Evolutionary conservation across 2,888 invertebrate species (phyloP), one percentile per base, ranked within the genome.

Genomic region (Parnassius mnemosyne): DNA sequence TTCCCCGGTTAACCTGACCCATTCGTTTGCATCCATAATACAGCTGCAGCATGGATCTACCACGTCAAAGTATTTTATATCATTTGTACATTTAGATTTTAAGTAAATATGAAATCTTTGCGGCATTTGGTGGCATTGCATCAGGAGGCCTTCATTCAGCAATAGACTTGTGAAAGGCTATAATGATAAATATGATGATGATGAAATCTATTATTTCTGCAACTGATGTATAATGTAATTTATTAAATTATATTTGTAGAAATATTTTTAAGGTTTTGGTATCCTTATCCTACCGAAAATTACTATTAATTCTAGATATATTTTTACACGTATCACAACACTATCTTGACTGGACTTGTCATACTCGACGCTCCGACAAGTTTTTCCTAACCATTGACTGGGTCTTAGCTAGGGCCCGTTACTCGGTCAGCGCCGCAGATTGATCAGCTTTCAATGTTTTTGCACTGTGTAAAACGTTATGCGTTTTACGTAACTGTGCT

Each of bases 401-500:
- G 64, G 58, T 58, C 63, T 57, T 20, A 20, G 41, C 41, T 53
- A n/a, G 50, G 25, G 52, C n/a, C 63, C 63, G 63, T 63, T 63
- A 63, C 51, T 63, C 63, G 63, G 63, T 59, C 63, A 63, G 54
- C 61, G 71, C 69, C 67, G 72, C 68, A 69, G 68, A 69, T 71
- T 66, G 74, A 75, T 79, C 65, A 77, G 78, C 78, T 81, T 74
- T 71, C 68, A 75, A 73, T 58, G 44, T 74, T 78, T 86, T 85
- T 81, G 76, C 78, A 75, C 66, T 78, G 73, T 76, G 76, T 77
- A 73, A 77, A 76, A 78, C 77, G 82, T 78, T 83, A 80, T 82
- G 73, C 80, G 81, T 84, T 87, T 89, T 87, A 84, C 83, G 84
- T 89, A 89, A 89, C 89, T 89, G 89, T 89, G 82, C 71, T 81